phyloP scores from a whole-genome alignment of 2,888 invertebrate genomes.

The Steinernema hermaphroditum region DNA sequence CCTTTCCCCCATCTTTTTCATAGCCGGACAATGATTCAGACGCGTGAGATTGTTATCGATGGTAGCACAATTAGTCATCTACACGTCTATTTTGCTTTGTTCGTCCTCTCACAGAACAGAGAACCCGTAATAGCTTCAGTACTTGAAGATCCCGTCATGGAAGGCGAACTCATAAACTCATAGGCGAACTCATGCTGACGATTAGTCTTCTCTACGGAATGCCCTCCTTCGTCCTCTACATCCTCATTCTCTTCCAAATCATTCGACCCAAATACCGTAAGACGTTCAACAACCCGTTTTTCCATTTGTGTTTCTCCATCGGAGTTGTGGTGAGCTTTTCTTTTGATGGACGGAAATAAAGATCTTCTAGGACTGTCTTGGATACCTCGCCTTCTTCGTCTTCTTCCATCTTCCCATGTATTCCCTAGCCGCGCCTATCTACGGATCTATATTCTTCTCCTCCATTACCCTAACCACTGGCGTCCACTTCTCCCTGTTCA shows the following conservation, averaged over 20 bases:
- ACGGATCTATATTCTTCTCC: constrained; percentile 1
- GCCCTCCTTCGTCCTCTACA: background rate
- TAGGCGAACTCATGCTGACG: no score
- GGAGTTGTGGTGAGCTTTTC: background rate
- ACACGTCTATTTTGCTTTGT: no score
- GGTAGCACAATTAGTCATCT: no score
- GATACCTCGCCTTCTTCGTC: background rate
- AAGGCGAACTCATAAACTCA: background rate
- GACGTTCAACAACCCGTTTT: background rate
- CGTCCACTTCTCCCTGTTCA: background rate
- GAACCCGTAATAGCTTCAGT: no score
- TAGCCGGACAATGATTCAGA: no score
- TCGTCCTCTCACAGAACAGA: no score
- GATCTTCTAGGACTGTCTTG: background rate
- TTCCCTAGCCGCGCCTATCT: background rate
- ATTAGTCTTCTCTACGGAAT: constrained; percentile 13
- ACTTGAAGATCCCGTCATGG: no score
- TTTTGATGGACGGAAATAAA: no score
- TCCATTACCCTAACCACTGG: background rate
- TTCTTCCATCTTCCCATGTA: background rate
- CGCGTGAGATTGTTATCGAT: no score
- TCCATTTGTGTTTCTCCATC: background rate
- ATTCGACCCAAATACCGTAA: background rate
- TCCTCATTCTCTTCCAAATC: background rate
- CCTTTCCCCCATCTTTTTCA: no score